phyloP scores from a whole-genome alignment of 2,888 invertebrate species.

The Amphimallon solstitiale region DNA sequence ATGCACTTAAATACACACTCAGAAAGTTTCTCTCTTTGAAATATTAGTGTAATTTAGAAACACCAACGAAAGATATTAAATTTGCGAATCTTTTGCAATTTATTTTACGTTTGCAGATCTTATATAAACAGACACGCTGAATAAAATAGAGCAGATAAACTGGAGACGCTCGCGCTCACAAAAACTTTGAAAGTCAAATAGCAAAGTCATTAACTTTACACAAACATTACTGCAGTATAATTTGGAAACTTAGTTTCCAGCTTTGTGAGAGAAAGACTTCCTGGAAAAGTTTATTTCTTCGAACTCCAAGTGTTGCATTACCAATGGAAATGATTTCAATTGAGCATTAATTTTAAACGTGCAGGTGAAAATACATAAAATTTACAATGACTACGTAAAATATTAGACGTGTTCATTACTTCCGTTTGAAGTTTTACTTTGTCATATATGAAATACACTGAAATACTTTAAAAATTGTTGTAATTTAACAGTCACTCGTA shows the following conservation, averaged over 20 bases:
- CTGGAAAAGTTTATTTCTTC: neutral
- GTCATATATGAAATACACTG: too few relatives aligned
- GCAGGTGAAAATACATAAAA: neutral
- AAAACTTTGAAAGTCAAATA: conserved; percentile 32
- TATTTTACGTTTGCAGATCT: conserved; percentile 5
- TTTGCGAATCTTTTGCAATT: conserved; percentile 9
- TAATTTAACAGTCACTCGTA: too few relatives aligned
- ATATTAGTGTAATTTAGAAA: too few relatives aligned
- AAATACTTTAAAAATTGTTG: too few relatives aligned
- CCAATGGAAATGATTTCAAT: conserved; percentile 17
- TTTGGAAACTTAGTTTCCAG: conserved; percentile 1
- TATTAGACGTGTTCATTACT: too few relatives aligned
- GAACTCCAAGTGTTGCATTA: conserved; percentile 12
- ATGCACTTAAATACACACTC: too few relatives aligned
- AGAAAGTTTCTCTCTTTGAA: too few relatives aligned
- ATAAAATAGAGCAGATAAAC: neutral
- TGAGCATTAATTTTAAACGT: neutral
- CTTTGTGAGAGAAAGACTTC: neutral
- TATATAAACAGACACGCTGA: conserved; percentile 8
- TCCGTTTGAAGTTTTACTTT: neutral
- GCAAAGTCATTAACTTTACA: conserved; percentile 29
- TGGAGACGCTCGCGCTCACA: neutral
- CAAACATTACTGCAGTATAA: conserved; percentile 27
- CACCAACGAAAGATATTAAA: neutral
- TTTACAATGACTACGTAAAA: neutral